phyloP scores from a whole-genome alignment of 2,888 invertebrate species.

The Ligdia adustata region DNA sequence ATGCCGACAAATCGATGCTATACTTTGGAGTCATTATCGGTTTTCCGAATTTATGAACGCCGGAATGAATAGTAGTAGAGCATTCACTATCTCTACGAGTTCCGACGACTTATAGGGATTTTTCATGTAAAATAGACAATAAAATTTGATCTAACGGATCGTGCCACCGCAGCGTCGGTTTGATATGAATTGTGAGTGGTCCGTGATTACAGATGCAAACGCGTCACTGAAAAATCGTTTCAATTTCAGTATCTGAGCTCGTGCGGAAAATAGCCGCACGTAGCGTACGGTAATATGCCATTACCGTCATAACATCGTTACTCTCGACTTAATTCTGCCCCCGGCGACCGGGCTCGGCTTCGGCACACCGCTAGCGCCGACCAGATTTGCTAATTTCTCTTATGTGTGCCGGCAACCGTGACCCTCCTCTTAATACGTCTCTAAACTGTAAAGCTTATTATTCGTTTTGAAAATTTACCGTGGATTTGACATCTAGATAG shows the following conservation, averaged over 20 bases:
- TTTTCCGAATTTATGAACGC: conserved; percentile 32
- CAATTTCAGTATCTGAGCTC: conserved; percentile 65
- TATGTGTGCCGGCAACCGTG: conserved; percentile 48
- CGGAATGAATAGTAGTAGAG: conserved; percentile 21
- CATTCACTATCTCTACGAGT: conserved; percentile 12
- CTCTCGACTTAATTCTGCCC: conserved; percentile 78
- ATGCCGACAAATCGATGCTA: conserved; percentile 34
- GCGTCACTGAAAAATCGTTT: conserved; percentile 74
- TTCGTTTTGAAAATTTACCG: conserved; percentile 7
- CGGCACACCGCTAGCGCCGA: conserved; percentile 42
- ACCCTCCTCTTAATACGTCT: conserved; percentile 42
- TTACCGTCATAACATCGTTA: conserved; percentile 78
- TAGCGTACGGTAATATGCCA: conserved; percentile 70
- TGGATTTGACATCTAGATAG: conserved; percentile 13
- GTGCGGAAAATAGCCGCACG: conserved; percentile 67
- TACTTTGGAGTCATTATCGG: conserved; percentile 34
- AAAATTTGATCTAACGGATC: conserved; percentile 17
- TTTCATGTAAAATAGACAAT: conserved; percentile 22
- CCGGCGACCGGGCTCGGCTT: conserved; percentile 43
- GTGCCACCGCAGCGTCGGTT: conserved; percentile 17
- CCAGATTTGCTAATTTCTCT: conserved; percentile 64
- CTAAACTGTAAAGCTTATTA: conserved; percentile 8
- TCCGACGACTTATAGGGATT: conserved; percentile 10
- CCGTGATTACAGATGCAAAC: conserved; percentile 65
- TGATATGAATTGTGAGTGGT: conserved; percentile 33